A percentile compares a stretch with the other conserved stretches of the same genome.
Evolutionary conservation across 2,797 vertebrate species (phyloP).

Genomic region (Steatocranus sp.): DNA sequence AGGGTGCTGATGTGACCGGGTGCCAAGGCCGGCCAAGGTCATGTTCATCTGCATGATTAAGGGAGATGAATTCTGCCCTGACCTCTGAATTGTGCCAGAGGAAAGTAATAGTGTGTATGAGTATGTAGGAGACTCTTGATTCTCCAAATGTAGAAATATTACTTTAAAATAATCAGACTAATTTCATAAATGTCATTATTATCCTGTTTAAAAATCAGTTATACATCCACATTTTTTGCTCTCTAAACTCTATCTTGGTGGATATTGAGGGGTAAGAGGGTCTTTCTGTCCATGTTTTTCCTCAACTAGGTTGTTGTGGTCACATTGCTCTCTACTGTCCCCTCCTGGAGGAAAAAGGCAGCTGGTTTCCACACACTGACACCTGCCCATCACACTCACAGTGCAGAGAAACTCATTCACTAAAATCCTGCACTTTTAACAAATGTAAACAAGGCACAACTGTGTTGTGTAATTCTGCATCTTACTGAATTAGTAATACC

Average conservation of each 20-base stretch:
- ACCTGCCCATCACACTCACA: conserved; percentile 42
- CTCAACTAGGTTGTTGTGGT: conserved; percentile 2
- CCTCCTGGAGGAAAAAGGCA: conserved; percentile 58
- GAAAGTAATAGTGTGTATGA: conserved; percentile 22
- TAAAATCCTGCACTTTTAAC: neutral
- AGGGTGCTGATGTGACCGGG: conserved; percentile 62
- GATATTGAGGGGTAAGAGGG: neutral
- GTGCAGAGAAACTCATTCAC: neutral
- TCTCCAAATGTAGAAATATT: neutral
- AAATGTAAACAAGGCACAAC: neutral
- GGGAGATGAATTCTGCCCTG: conserved; percentile 68
- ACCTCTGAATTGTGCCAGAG: conserved; percentile 63
- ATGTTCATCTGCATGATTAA: conserved; percentile 73
- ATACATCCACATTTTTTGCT: neutral
- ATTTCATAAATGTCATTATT: neutral
- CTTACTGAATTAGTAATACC: neutral
- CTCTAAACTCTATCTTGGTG: neutral
- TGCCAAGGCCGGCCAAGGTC: conserved; percentile 74
- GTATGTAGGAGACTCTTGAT: neutral
- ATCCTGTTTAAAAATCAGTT: neutral
- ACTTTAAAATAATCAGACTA: neutral
- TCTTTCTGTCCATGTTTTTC: neutral
- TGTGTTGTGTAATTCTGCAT: neutral
- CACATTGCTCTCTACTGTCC: conserved; percentile 67
- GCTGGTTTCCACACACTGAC: conserved; percentile 28